A percentile compares a stretch with the other conserved stretches of the same genome.
Conservation (phyloP, 2,113 vertebrate species). For the Campylomormyrus numenius region DNA sequence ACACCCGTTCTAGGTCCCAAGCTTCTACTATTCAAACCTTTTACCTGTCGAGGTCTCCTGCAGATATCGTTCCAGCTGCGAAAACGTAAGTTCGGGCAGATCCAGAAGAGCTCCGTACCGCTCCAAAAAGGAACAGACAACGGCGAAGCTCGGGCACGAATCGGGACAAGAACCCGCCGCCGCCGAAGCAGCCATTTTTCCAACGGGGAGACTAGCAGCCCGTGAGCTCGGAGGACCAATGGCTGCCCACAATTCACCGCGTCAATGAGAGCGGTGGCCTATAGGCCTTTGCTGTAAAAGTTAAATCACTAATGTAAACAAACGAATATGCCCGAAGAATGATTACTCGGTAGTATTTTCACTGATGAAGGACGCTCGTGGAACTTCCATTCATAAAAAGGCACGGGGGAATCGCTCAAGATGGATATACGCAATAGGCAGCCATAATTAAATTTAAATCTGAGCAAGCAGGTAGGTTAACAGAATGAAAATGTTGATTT, state of each 20-base stretch:
- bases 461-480: background rate
- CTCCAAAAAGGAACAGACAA: slow-evolving; percentile 90
- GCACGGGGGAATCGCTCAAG: too few relatives aligned
- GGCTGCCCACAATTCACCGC: slow-evolving; percentile 54
- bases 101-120: slow-evolving; percentile 81
- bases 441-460: background rate
- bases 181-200: slow-evolving; percentile 74
- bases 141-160: slow-evolving; percentile 87
- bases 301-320: slow-evolving; percentile 46
- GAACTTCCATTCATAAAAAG: background rate
- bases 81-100: slow-evolving; percentile 82
- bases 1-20: slow-evolving; percentile 40
- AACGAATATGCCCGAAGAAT: slow-evolving; percentile 20
- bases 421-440: background rate
- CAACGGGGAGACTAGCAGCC: slow-evolving; percentile 43
- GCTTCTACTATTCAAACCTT: slow-evolving; percentile 35
- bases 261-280: slow-evolving; percentile 35
- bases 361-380: background rate
- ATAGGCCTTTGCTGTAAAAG: slow-evolving; percentile 39
- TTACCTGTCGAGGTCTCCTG: slow-evolving; percentile 75
- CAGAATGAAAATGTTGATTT: background rate
- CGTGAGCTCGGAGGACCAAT: slow-evolving; percentile 50
- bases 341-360: slow-evolving; percentile 9
- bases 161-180: slow-evolving; percentile 65
- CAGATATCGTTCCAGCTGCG: slow-evolving; percentile 85